Percentiles rank a stretch among this genome's conserved stretches.
Evolutionary conservation across 1,140 invertebrate genomes (phyloP).

Genomic region (Scylla paramamosain): DNA sequence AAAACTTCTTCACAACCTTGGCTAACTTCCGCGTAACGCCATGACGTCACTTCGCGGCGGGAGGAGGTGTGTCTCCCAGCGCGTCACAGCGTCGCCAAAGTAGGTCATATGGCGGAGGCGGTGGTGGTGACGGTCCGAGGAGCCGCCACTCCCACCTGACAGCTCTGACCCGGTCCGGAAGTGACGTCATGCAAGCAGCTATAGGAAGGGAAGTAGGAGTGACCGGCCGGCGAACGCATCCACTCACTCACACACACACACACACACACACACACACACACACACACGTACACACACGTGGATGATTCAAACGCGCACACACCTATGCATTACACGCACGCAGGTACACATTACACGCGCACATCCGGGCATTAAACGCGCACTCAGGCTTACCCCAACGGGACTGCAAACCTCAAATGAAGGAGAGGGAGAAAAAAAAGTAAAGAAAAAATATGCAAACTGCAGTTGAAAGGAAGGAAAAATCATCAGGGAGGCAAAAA

Average conservation of each 20-base stretch:
- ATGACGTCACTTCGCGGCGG: not conserved
- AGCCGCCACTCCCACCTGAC: not conserved
- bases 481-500: not conserved
- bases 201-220: not conserved
- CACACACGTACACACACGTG: no score
- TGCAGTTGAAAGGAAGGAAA: not conserved
- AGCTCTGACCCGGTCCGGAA: not conserved
- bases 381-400: not conserved
- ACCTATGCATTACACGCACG: not conserved
- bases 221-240: not conserved
- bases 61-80: not conserved
- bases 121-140: not conserved
- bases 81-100: not conserved
- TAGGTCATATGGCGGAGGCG: not conserved
- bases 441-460: not conserved
- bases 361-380: not conserved
- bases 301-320: no score
- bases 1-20: slow-evolving; percentile 5
- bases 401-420: not conserved
- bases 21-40: not conserved
- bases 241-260: no score
- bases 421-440: not conserved
- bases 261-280: no score
- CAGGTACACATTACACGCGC: not conserved
- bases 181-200: not conserved